Percentiles rank a stretch among this genome's conserved stretches.
phyloP scores from a whole-genome alignment of 2,888 invertebrate species.

The Chromoteleia sp. region DNA sequence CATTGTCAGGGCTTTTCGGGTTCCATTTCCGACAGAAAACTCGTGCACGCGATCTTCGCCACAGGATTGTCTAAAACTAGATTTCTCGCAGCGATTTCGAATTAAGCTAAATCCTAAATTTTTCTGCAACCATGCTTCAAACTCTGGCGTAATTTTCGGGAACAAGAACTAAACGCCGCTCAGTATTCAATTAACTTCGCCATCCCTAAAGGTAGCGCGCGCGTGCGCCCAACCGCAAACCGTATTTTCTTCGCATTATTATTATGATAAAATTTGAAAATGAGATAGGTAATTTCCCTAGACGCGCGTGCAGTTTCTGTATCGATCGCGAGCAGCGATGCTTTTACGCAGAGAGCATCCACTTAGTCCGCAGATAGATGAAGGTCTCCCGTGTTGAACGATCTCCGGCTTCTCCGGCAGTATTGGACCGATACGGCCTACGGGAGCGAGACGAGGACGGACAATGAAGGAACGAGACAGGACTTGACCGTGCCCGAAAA shows the following conservation, averaged over 20 bases:
- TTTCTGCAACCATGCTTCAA: no score
- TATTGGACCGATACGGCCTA: constrained; percentile 58
- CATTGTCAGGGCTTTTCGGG: no score
- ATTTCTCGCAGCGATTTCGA: no score
- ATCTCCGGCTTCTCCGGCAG: constrained; percentile 51
- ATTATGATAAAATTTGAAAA: constrained; percentile 48
- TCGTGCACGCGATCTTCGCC: no score
- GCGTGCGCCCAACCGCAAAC: neutral
- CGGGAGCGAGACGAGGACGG: constrained; percentile 28
- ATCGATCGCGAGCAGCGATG: constrained; percentile 66
- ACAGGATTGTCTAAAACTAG: no score
- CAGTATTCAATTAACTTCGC: no score
- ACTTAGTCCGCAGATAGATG: constrained; percentile 70
- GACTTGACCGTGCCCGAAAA: constrained; percentile 55
- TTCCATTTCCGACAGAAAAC: no score
- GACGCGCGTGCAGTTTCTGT: constrained; percentile 65
- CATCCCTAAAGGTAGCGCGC: neutral
- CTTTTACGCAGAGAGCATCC: constrained; percentile 69
- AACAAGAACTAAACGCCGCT: no score
- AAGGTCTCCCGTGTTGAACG: constrained; percentile 66
- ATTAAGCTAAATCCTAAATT: no score
- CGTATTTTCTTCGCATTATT: constrained; percentile 31
- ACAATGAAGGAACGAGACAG: constrained; percentile 33
- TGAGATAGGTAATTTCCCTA: constrained; percentile 62
- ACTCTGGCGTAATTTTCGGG: no score